Evolutionary conservation across 2,113 vertebrate genomes (phyloP).

Genomic region (Festucalex cinctus): DNA sequence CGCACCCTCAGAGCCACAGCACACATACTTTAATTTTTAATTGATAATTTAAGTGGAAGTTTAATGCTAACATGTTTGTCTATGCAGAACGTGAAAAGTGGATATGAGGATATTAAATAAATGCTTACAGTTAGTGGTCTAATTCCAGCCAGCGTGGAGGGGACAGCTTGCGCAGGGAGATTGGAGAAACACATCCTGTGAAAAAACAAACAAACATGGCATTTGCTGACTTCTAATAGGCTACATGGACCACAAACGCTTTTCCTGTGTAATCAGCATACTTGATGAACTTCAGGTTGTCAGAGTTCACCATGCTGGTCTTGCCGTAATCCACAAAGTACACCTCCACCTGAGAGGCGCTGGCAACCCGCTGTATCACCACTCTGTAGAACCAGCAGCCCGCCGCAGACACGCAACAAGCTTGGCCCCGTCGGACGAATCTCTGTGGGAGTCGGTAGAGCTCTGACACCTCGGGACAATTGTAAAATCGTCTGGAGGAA

Average conservation of each 20-base stretch:
- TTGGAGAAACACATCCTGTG: slow-evolving; percentile 81
- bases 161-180: slow-evolving; percentile 89
- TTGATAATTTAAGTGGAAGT: neutral
- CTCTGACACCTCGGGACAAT: slow-evolving; percentile 72
- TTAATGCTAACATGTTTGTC: neutral
- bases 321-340: slow-evolving; percentile 88
- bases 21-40: neutral
- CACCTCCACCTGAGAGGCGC: slow-evolving; percentile 78
- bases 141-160: slow-evolving; percentile 80
- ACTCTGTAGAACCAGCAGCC: slow-evolving; percentile 89
- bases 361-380: slow-evolving; percentile 79
- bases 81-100: neutral
- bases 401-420: slow-evolving; percentile 77
- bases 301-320: slow-evolving; percentile 65
- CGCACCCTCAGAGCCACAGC: slow-evolving; percentile 39
- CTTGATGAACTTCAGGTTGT: slow-evolving; percentile 87
- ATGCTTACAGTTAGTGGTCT: slow-evolving; percentile 73
- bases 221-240: neutral
- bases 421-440: slow-evolving; percentile 80
- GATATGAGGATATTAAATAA: too few species aligned
- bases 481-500: slow-evolving; percentile 79
- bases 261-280: slow-evolving; percentile 44
- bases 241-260: neutral
- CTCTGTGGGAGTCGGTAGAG: slow-evolving; percentile 78
- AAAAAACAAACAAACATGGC: too few species aligned